phyloP scores from a whole-genome alignment of 1,140 invertebrate species.

The Drosophila pruinosa region DNA sequence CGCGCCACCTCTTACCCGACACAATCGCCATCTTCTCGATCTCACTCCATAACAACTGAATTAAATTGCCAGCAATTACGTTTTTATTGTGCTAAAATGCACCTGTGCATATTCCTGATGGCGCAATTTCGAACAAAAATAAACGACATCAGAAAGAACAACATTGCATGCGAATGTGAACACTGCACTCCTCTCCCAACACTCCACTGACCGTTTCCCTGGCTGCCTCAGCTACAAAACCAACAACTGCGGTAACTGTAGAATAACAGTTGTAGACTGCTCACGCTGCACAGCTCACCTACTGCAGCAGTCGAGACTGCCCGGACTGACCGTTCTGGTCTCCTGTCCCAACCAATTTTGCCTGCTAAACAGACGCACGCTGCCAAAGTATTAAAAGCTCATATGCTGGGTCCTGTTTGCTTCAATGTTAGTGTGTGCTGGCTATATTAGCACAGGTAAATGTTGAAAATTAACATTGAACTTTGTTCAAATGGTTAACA shows the following conservation, averaged over 20 bases:
- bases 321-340: constrained; percentile 12
- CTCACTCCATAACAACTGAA: constrained; percentile 54
- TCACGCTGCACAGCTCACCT: not conserved
- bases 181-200: not conserved
- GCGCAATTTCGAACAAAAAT: constrained; percentile 81
- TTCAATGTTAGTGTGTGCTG: constrained; percentile 39
- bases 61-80: constrained; percentile 80
- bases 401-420: constrained; percentile 17
- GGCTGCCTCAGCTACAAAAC: constrained; percentile 58
- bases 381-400: constrained; percentile 36
- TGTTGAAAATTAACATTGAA: constrained; percentile 80
- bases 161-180: constrained; percentile 52
- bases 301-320: not conserved
- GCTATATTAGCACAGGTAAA: constrained; percentile 78
- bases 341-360: not conserved
- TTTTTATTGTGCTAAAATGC: constrained; percentile 82
- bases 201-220: not conserved
- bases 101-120: constrained; percentile 81
- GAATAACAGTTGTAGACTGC: constrained; percentile 59
- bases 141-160: constrained; percentile 81
- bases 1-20: not conserved
- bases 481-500: constrained; percentile 49
- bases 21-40: not conserved
- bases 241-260: constrained; percentile 73
- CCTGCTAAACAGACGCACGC: constrained; percentile 7